Evolutionary conservation across 2,113 vertebrate species (phyloP), one percentile per base, ranked within the genome.

Genomic region (Chaenocephalus aceratus): DNA sequence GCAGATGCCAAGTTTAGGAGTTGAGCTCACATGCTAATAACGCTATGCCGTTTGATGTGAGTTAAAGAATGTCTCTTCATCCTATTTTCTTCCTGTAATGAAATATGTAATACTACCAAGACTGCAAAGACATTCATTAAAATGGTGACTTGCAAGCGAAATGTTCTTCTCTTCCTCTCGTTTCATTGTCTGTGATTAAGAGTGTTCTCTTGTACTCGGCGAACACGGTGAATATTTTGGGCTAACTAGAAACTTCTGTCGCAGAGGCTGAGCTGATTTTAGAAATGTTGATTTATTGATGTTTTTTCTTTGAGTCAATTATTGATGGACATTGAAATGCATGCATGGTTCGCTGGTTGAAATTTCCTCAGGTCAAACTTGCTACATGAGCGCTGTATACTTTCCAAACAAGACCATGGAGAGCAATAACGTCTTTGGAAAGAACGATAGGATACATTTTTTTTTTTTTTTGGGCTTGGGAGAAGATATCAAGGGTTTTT

Each of bases 41-140:
- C 72, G 86, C 51, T 70, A 93, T 94, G 94, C 92, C 9, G 58
- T 95, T 95, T 95, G 91, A 96, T 92, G 91, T 78, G 53, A 91
- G 90, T 91, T 88, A 87, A 91, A 87, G 71, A 83, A 83, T 72
- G 75, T 92, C 62, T 88, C 80, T 86, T 92, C 83, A 85, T 94
- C 88, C 67, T 89, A 30, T 89, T 93, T 81, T 74, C 0, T 84
- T 80, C 82, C 56, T 79, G 57, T 90, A 82, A 95, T 95, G 63
- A 95, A 95, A 93, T 94, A 95, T 94, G 94, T 77, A 94, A 92
- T 84, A 82, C 85, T 80, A 75, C 61, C 66, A 80, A 85, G 87
- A 58, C 83, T 41, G 80, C 81, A 86, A 88, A 68, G 75, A 85
- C 62, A 88, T 88, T 90, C 89, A 93, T 92, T 92, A 93, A 92